These are phyloP conservation scores for Drosophila kepulauana DNA, from an alignment of 1,140 invertebrate species.

Conservation along the genomic window DNA sequence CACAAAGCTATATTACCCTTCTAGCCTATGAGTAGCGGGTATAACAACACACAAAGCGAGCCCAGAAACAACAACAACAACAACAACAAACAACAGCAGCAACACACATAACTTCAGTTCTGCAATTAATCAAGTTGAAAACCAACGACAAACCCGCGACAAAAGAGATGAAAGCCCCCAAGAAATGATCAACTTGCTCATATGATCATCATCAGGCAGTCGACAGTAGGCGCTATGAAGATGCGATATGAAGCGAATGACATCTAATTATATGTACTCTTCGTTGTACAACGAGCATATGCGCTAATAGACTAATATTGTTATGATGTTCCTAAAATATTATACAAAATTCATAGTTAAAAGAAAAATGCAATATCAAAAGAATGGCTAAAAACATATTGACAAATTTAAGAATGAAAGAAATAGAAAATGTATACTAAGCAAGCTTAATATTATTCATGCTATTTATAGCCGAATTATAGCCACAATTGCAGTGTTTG, in stretches of 20 bases:
- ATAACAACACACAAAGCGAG: conserved; percentile 16
- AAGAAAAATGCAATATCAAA: too few relatives aligned
- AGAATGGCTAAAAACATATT: too few relatives aligned
- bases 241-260: conserved; percentile 28
- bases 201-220: conserved; percentile 33
- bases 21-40: too few relatives aligned
- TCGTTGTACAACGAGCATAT: background rate
- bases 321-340: too few relatives aligned
- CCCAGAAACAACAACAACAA: background rate
- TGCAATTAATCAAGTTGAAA: conserved; percentile 70
- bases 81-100: conserved; percentile 4
- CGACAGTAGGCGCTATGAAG: conserved; percentile 33
- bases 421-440: too few relatives aligned
- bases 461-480: too few relatives aligned
- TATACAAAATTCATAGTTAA: too few relatives aligned
- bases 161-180: conserved; percentile 42
- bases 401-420: too few relatives aligned
- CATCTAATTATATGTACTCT: conserved; percentile 29
- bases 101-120: conserved; percentile 32
- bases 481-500: too few relatives aligned
- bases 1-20: too few relatives aligned
- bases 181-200: conserved; percentile 27
- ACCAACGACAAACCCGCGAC: conserved; percentile 55
- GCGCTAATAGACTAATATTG: too few relatives aligned
- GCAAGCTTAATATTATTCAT: too few relatives aligned